Evolutionary conservation across 1,140 invertebrate genomes (phyloP).

Genomic region (Bombus confusus): DNA sequence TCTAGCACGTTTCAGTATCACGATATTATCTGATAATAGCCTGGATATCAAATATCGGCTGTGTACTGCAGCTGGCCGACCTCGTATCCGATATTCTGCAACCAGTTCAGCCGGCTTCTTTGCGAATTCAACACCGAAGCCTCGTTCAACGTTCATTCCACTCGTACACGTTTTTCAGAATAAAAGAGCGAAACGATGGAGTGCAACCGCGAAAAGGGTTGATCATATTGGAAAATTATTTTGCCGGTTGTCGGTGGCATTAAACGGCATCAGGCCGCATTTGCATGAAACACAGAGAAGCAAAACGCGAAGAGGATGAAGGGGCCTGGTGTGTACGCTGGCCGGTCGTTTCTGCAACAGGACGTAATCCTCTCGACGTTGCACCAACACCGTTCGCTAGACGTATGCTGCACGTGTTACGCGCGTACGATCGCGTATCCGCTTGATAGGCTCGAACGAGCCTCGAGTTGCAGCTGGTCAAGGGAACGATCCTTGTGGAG

Average conservation of each 20-base stretch:
- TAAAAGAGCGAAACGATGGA: background rate
- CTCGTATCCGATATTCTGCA: background rate
- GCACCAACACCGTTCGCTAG: slow-evolving; percentile 5
- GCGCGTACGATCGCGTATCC: slow-evolving; percentile 16
- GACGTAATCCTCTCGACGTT: slow-evolving; percentile 33
- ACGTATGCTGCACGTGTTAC: slow-evolving; percentile 10
- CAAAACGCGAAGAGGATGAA: background rate
- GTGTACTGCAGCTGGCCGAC: background rate
- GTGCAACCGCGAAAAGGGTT: slow-evolving; percentile 10
- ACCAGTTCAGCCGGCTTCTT: too few species aligned
- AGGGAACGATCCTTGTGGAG: background rate
- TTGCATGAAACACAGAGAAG: slow-evolving; percentile 25
- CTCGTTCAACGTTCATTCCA: too few species aligned
- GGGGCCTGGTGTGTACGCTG: background rate
- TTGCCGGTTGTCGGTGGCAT: background rate
- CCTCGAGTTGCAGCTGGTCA: background rate
- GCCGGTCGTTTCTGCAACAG: slow-evolving; percentile 14
- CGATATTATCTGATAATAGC: background rate
- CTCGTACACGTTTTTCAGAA: background rate
- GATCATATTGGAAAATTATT: slow-evolving; percentile 28
- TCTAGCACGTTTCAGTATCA: background rate
- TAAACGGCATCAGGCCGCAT: slow-evolving; percentile 11
- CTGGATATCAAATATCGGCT: background rate
- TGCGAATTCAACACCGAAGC: too few species aligned
- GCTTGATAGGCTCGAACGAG: slow-evolving; percentile 18